phyloP scores from a whole-genome alignment of 1,140 invertebrate genomes.

The Lanistes nyassanus region DNA sequence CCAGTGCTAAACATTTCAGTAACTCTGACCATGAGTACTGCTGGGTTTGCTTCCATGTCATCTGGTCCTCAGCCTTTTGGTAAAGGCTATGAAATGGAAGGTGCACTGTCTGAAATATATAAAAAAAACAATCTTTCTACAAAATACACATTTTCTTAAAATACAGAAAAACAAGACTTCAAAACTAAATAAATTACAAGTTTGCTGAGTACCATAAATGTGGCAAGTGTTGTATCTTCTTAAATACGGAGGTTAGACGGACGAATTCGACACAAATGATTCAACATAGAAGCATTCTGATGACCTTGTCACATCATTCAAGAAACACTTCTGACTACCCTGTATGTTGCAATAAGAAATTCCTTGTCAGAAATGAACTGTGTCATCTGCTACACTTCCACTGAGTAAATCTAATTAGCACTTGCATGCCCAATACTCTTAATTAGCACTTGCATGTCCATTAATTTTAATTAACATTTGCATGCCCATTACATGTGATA shows the following conservation, averaged over 20 bases:
- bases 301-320: not conserved
- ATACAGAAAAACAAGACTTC: too few relatives aligned
- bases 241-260: too few relatives aligned
- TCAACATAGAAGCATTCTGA: not conserved
- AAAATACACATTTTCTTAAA: not conserved
- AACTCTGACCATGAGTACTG: slow-evolving; percentile 34
- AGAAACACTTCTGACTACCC: too few relatives aligned
- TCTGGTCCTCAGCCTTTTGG: not conserved
- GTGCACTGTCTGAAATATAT: slow-evolving; percentile 28
- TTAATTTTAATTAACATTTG: too few relatives aligned
- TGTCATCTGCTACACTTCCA: too few relatives aligned
- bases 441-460: too few relatives aligned
- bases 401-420: not conserved
- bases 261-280: too few relatives aligned
- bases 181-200: not conserved
- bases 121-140: not conserved
- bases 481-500: too few relatives aligned
- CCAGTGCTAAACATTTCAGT: slow-evolving; percentile 30
- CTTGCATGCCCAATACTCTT: too few relatives aligned
- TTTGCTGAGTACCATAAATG: not conserved
- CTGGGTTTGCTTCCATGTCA: not conserved
- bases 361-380: too few relatives aligned
- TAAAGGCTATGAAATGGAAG: slow-evolving; percentile 25
- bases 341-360: too few relatives aligned
- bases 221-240: not conserved